phyloP scores from a whole-genome alignment of 2,797 vertebrate species.

The Cuculus canorus region DNA sequence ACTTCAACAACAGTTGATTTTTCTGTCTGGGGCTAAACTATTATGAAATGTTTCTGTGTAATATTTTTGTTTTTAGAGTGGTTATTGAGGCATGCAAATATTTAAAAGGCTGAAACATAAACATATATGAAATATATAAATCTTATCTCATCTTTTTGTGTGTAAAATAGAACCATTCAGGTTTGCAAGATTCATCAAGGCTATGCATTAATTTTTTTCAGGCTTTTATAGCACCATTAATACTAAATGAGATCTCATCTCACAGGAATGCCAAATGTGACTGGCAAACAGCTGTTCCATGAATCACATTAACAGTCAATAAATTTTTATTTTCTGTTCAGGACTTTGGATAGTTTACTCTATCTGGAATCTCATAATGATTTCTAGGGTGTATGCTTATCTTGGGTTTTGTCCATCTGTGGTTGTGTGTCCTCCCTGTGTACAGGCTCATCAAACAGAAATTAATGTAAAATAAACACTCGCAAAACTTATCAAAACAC shows the following conservation, averaged over 20 bases:
- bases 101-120: conserved; percentile 41
- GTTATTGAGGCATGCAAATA: conserved; percentile 60
- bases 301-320: conserved; percentile 70
- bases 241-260: conserved; percentile 71
- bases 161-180: conserved; percentile 47
- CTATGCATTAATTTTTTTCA: conserved; percentile 43
- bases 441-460: conserved; percentile 55
- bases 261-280: conserved; percentile 54
- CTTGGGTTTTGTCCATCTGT: conserved; percentile 46
- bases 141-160: conserved; percentile 41
- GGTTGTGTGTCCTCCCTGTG: conserved; percentile 12
- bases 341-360: conserved; percentile 51
- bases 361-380: conserved; percentile 60
- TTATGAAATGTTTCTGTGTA: conserved; percentile 59
- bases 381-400: conserved; percentile 56
- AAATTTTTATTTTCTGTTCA: conserved; percentile 66
- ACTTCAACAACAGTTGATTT: conserved; percentile 63
- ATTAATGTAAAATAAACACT: conserved; percentile 51
- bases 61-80: conserved; percentile 56
- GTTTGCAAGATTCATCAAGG: conserved; percentile 52
- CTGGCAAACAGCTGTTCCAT: conserved; percentile 68
- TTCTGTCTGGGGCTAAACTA: conserved; percentile 58
- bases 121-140: conserved; percentile 34
- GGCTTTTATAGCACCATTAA: conserved; percentile 66
- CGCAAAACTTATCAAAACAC: neutral